Evolutionary conservation across 2,797 vertebrate genomes (phyloP).

Genomic region (Mormyrops boulengeri): DNA sequence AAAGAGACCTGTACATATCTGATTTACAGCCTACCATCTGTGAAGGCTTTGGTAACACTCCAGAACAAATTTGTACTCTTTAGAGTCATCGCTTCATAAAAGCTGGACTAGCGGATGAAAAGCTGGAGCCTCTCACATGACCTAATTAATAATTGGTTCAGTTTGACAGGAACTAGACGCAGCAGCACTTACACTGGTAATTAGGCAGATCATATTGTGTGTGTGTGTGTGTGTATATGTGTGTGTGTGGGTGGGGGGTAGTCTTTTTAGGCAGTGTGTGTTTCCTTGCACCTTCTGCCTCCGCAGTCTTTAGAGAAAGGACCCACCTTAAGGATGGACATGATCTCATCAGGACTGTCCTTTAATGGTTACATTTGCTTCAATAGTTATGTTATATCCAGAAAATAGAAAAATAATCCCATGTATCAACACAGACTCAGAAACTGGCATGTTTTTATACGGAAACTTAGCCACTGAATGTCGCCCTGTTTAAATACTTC

Average conservation of each 20-base stretch:
- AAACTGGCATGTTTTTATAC: neutral
- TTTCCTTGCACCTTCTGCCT: neutral
- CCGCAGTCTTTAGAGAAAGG: neutral
- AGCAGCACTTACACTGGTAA: neutral
- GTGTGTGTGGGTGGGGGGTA: neutral
- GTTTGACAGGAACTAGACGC: neutral
- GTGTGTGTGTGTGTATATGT: neutral
- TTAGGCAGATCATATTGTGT: neutral
- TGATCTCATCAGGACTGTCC: neutral
- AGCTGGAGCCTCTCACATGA: conserved; percentile 17
- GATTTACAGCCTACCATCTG: conserved; percentile 1
- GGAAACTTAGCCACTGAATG: neutral
- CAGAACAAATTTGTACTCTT: neutral
- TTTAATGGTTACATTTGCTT: neutral
- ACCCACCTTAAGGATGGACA: neutral
- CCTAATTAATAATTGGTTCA: conserved; percentile 25
- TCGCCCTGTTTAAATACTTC: neutral
- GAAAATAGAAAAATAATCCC: too few species aligned
- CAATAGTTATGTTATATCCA: neutral
- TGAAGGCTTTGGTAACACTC: neutral
- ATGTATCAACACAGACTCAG: neutral
- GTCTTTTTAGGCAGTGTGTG: neutral
- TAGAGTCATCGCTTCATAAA: neutral
- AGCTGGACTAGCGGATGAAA: neutral
- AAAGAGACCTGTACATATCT: neutral